These are phyloP conservation scores for Atherinosoma microstoma DNA, from an alignment of 2,797 vertebrate species.

Conservation along the genomic window DNA sequence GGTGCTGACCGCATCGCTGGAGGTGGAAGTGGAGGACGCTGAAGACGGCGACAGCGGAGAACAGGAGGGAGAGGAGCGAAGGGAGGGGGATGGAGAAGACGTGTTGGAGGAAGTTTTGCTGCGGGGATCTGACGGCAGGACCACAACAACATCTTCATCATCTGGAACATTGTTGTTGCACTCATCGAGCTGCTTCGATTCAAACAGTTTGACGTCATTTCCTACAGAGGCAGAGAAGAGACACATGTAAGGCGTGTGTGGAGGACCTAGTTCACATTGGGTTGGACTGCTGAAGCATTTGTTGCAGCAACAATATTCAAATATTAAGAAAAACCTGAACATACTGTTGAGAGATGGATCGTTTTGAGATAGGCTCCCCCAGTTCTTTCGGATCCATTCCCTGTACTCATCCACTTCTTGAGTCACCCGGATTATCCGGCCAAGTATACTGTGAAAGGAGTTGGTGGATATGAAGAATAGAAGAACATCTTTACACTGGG, in stretches of 20 bases:
- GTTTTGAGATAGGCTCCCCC: constrained; percentile 88
- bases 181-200: constrained; percentile 93
- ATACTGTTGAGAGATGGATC: constrained; percentile 90
- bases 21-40: constrained; percentile 91
- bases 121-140: constrained; percentile 83
- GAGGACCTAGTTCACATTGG: background rate
- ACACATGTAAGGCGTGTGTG: background rate
- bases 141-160: constrained; percentile 74
- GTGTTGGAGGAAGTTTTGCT: constrained; percentile 96
- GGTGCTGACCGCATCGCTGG: constrained; percentile 93
- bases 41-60: constrained; percentile 91
- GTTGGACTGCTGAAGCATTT: background rate
- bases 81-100: constrained; percentile 91
- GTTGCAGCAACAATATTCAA: background rate
- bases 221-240: constrained; percentile 64
- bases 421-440: constrained; percentile 96
- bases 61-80: constrained; percentile 91
- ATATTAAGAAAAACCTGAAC: constrained; percentile 33
- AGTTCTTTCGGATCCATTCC: constrained; percentile 95
- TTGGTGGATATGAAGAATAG: too few relatives aligned
- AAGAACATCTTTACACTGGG: too few relatives aligned
- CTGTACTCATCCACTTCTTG: constrained; percentile 95
- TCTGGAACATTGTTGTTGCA: constrained; percentile 95
- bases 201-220: constrained; percentile 91
- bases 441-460: constrained; percentile 87